Conservation (phyloP, 2,113 vertebrate genomes). For the Nerophis ophidion region DNA sequence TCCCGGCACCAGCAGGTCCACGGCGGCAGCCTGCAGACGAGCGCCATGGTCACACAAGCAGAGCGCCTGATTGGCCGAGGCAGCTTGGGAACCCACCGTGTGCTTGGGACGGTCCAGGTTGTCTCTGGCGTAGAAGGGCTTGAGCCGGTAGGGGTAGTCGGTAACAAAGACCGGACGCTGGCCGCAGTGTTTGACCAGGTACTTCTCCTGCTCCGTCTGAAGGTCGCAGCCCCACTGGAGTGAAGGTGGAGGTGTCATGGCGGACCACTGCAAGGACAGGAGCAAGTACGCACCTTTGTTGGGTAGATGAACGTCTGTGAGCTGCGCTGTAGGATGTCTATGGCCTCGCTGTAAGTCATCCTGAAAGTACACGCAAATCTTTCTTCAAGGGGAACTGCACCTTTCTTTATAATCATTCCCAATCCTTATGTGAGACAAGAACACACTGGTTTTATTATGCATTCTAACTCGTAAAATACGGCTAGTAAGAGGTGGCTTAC, state of each 20-base stretch:
- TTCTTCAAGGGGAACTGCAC: too few species aligned
- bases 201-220: slow-evolving; percentile 90
- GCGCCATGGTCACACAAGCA: background rate
- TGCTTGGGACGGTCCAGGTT: slow-evolving; percentile 78
- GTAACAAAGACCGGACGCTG: slow-evolving; percentile 85
- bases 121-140: slow-evolving; percentile 94
- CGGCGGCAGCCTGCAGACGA: slow-evolving; percentile 81
- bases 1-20: slow-evolving; percentile 91
- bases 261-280: background rate
- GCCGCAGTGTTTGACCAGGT: slow-evolving; percentile 88
- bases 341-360: slow-evolving; percentile 86
- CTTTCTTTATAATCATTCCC: too few species aligned
- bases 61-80: background rate
- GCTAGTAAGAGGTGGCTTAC: too few species aligned
- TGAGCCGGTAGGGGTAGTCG: slow-evolving; percentile 86
- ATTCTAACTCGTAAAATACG: too few species aligned
- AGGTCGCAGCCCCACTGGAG: slow-evolving; percentile 91
- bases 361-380: slow-evolving; percentile 56
- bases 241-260: slow-evolving; percentile 25
- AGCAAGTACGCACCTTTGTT: slow-evolving; percentile 70
- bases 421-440: too few species aligned
- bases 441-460: too few species aligned
- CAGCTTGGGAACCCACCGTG: slow-evolving; percentile 74
- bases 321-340: slow-evolving; percentile 80
- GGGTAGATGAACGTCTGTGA: slow-evolving; percentile 78